phyloP scores from a whole-genome alignment of 92 coral and sea anemone genomes.

The Epizoanthus fatuus region DNA sequence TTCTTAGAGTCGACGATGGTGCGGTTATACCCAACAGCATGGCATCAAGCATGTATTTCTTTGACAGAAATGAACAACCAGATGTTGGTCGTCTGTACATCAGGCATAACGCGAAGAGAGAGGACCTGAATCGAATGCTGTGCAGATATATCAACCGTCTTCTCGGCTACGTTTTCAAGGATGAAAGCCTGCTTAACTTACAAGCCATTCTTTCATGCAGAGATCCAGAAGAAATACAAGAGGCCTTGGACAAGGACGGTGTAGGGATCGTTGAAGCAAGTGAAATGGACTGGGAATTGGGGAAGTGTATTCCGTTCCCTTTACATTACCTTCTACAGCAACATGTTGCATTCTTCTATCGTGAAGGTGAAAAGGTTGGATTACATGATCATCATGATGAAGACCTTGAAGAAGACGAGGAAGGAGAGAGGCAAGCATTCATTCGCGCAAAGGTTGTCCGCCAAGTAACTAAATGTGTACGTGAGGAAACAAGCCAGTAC shows the following conservation, averaged over 20 bases:
- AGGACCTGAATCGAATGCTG: slow-evolving; percentile 38
- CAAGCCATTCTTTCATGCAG: slow-evolving; percentile 50
- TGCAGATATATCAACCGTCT: slow-evolving; percentile 66
- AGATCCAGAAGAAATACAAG: slow-evolving; percentile 64
- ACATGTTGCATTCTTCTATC: slow-evolving; percentile 71
- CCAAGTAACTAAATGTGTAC: not conserved
- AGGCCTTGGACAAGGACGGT: slow-evolving; percentile 59
- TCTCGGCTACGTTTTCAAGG: slow-evolving; percentile 50
- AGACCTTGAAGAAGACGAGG: not conserved
- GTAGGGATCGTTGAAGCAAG: slow-evolving; percentile 53
- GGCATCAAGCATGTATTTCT: slow-evolving; percentile 19
- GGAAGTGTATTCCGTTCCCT: slow-evolving; percentile 65
- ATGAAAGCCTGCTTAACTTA: slow-evolving; percentile 43
- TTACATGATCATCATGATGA: slow-evolving; percentile 4
- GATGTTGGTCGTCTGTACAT: slow-evolving; percentile 54
- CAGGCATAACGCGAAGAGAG: slow-evolving; percentile 66
- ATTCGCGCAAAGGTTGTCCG: slow-evolving; percentile 28
- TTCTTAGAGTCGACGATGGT: slow-evolving; percentile 46
- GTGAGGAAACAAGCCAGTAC: not conserved
- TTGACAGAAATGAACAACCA: slow-evolving; percentile 29
- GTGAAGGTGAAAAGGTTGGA: slow-evolving; percentile 80
- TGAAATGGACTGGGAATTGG: slow-evolving; percentile 36
- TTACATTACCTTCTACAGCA: slow-evolving; percentile 71
- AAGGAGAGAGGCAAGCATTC: not conserved
- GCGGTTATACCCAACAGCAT: slow-evolving; percentile 31